Evolutionary conservation across 2,888 invertebrate species (phyloP).

Genomic region (Loripinus fragilis): DNA sequence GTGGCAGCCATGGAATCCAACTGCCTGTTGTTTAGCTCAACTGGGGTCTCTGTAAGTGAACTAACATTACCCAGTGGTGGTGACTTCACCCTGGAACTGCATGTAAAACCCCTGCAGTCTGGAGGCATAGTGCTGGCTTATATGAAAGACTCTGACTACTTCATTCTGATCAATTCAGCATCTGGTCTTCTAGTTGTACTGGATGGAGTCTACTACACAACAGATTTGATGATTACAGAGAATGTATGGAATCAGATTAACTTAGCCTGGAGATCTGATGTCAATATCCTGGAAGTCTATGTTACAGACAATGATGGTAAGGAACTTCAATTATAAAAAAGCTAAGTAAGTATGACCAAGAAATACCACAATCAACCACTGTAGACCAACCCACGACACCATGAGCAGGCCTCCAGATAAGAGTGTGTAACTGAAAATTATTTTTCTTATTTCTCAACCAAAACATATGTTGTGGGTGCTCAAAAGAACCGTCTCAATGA

Average conservation of each 20-base stretch:
- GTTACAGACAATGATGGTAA: constrained; percentile 50
- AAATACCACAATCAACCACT: too few species aligned
- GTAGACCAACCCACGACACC: too few species aligned
- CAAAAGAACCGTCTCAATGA: too few species aligned
- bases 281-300: constrained; percentile 61
- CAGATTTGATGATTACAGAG: constrained; percentile 52
- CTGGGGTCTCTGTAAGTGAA: constrained; percentile 52
- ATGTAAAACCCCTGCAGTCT: constrained; percentile 60
- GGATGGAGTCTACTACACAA: constrained; percentile 35
- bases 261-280: constrained; percentile 60
- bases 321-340: too few species aligned
- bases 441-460: too few species aligned
- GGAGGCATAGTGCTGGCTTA: constrained; percentile 67
- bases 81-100: constrained; percentile 69
- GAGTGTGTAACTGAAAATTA: too few species aligned
- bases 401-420: too few species aligned
- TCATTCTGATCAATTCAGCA: constrained; percentile 48
- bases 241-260: constrained; percentile 69
- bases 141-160: constrained; percentile 31
- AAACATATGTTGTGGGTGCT: too few species aligned
- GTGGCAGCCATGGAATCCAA: constrained; percentile 51
- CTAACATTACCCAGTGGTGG: constrained; percentile 50
- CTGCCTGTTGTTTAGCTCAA: constrained; percentile 59
- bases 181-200: constrained; percentile 51
- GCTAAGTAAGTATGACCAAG: too few species aligned